phyloP scores from a whole-genome alignment of 2,797 vertebrate genomes.

The Sarcophilus harrisii region DNA sequence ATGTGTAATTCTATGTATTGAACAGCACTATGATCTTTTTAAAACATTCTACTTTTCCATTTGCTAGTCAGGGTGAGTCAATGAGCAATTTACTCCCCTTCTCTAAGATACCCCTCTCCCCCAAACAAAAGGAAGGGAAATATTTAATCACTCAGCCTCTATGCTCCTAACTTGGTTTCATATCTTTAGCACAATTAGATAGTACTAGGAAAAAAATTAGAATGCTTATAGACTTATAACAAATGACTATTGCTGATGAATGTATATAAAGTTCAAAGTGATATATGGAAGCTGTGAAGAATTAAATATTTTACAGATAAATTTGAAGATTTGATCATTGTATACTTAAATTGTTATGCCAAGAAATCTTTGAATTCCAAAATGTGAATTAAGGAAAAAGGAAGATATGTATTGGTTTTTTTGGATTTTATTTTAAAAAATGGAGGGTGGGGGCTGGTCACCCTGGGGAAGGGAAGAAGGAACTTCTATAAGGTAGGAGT shows the following conservation, averaged over 20 bases:
- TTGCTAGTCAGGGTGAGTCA: not conserved
- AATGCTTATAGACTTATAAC: constrained; percentile 35
- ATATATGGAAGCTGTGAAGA: constrained; percentile 50
- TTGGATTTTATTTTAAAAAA: constrained; percentile 32
- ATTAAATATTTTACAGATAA: constrained; percentile 66
- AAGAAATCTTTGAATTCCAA: constrained; percentile 79
- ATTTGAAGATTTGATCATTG: constrained; percentile 71
- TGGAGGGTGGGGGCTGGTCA: constrained; percentile 47
- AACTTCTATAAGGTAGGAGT: constrained; percentile 62
- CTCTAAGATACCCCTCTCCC: not conserved
- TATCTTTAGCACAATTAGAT: constrained; percentile 72
- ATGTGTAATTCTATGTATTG: constrained; percentile 55
- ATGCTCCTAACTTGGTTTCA: constrained; percentile 57
- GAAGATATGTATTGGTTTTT: constrained; percentile 50
- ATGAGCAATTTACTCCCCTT: not conserved
- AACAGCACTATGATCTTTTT: constrained; percentile 26
- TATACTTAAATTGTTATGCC: constrained; percentile 70
- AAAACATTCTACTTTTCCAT: not conserved
- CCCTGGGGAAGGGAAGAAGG: constrained; percentile 45
- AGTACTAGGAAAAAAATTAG: constrained; percentile 30
- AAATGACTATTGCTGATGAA: constrained; percentile 58
- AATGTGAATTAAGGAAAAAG: constrained; percentile 81
- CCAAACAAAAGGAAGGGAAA: not conserved
- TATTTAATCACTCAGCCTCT: not conserved
- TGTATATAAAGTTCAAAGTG: constrained; percentile 64